A percentile compares a stretch with the other conserved stretches of the same genome.
Conservation (phyloP, 2,797 vertebrate species). For the Poeciliopsis gracilis region DNA sequence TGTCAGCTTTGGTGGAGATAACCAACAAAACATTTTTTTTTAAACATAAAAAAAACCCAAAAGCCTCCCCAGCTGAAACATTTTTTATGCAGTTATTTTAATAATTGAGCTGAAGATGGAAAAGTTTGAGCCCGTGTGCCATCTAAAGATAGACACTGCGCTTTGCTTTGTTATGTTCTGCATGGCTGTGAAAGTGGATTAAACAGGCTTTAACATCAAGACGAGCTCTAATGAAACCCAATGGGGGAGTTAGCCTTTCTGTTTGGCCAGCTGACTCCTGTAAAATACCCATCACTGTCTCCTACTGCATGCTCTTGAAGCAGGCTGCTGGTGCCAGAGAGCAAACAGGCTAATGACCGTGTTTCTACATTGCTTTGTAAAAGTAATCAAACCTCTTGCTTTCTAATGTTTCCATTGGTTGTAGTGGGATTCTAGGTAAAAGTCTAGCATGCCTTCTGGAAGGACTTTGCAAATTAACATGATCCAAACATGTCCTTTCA, state of each 20-base stretch:
- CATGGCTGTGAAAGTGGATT: constrained; percentile 79
- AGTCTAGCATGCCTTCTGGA: not conserved
- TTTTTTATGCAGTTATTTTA: constrained; percentile 52
- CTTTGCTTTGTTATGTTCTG: constrained; percentile 63
- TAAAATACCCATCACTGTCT: constrained; percentile 71
- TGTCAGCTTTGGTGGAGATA: not conserved
- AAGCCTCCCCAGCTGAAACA: constrained; percentile 17
- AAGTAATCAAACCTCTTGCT: not conserved
- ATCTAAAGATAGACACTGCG: constrained; percentile 74
- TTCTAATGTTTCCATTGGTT: not conserved
- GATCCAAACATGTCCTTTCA: not conserved
- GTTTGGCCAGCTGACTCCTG: constrained; percentile 80
- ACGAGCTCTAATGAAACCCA: constrained; percentile 79
- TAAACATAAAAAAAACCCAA: too few species aligned
- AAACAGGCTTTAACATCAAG: constrained; percentile 78
- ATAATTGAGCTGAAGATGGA: constrained; percentile 60
- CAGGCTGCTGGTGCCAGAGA: constrained; percentile 56
- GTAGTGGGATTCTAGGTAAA: not conserved
- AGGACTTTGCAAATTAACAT: not conserved
- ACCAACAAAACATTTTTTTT: constrained; percentile 3
- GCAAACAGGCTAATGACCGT: constrained; percentile 19
- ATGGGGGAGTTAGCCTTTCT: constrained; percentile 74
- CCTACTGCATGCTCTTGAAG: constrained; percentile 67
- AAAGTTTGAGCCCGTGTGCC: constrained; percentile 47
- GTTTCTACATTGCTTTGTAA: not conserved